Evolutionary conservation across 2,888 invertebrate genomes (phyloP).

Genomic region (Sialis fuliginosa): DNA sequence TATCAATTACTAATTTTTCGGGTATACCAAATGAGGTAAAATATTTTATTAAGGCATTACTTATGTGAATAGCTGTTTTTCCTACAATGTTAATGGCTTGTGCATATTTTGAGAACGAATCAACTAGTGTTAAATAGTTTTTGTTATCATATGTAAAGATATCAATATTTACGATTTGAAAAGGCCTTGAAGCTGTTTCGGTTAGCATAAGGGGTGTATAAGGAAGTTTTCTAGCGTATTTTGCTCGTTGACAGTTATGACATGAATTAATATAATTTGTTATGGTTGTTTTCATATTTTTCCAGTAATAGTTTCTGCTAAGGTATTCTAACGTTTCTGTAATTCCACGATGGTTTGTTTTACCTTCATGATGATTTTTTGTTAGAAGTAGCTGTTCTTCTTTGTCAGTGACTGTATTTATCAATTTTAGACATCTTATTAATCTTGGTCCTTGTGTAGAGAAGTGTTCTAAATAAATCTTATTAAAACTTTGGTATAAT

Average conservation of each 20-base stretch:
- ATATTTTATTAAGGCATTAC: background rate
- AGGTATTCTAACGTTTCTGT: slow-evolving; percentile 4
- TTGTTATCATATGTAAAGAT: background rate
- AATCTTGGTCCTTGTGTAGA: background rate
- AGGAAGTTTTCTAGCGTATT: background rate
- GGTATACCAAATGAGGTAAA: background rate
- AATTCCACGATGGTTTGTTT: slow-evolving; percentile 8
- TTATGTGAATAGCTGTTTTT: background rate
- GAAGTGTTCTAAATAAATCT: background rate
- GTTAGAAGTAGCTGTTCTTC: slow-evolving; percentile 4
- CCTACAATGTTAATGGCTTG: background rate
- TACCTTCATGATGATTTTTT: slow-evolving; percentile 6
- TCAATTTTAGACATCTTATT: slow-evolving; percentile 2
- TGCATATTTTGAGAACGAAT: background rate
- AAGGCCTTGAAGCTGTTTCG: background rate
- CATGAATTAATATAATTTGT: background rate
- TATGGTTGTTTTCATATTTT: background rate
- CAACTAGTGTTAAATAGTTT: background rate
- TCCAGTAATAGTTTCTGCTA: slow-evolving; percentile 7
- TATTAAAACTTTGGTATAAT: background rate
- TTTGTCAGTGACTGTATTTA: slow-evolving; percentile 3
- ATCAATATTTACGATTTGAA: background rate
- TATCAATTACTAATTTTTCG: background rate
- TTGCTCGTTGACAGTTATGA: background rate
- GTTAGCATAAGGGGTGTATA: background rate